These are phyloP conservation scores for Microtus oregoni DNA, from an alignment of 2,113 vertebrate genomes.

Conservation along the genomic window DNA sequence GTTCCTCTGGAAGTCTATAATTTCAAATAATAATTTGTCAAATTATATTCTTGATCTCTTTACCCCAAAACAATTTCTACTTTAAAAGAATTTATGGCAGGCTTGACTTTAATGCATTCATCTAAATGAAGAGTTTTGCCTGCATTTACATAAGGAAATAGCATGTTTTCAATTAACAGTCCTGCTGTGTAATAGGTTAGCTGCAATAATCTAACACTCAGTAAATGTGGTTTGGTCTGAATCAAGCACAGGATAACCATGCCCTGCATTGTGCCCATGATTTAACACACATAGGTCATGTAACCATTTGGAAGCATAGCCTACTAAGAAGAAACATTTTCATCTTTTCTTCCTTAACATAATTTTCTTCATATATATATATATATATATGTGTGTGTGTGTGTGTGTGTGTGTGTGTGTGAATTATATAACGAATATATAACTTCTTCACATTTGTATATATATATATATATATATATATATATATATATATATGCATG, in stretches of 20 bases:
- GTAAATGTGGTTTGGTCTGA: neutral
- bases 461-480: too few species aligned
- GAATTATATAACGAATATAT: too few species aligned
- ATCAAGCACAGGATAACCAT: neutral
- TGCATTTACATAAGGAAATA: neutral
- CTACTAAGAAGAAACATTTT: neutral
- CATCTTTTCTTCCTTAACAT: neutral
- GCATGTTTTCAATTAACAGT: neutral
- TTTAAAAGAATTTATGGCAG: neutral
- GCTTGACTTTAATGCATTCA: slow-evolving; percentile 58
- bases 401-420: too few species aligned
- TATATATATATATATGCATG: too few species aligned
- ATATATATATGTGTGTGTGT: too few species aligned
- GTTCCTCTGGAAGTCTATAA: slow-evolving; percentile 68
- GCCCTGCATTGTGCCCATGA: neutral
- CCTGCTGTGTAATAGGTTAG: neutral
- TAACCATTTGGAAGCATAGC: neutral
- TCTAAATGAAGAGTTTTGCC: neutral
- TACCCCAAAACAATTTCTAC: slow-evolving; percentile 48
- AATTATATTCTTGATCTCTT: slow-evolving; percentile 60
- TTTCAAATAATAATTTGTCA: slow-evolving; percentile 75
- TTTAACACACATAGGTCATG: neutral
- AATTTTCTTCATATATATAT: neutral
- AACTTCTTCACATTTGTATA: too few species aligned
- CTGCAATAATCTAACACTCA: neutral